These are phyloP conservation scores for Lingula anatina DNA, from an alignment of 2,888 invertebrate genomes.

Conservation along the genomic window DNA sequence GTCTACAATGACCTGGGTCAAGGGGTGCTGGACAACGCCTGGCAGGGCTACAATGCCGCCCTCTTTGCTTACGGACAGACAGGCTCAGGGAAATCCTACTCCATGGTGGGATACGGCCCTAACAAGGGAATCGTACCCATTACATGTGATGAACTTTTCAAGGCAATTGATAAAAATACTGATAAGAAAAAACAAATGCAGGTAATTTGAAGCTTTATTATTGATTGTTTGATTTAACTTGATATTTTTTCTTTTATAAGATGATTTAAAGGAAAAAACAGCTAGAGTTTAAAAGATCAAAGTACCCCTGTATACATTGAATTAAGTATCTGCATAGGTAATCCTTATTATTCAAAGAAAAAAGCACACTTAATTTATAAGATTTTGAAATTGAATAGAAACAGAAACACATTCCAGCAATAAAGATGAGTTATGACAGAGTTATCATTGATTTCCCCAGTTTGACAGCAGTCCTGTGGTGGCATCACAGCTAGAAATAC, in stretches of 20 bases:
- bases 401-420: no score
- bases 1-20: slow-evolving; percentile 35
- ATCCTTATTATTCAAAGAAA: no score
- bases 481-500: no score
- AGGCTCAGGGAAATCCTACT: slow-evolving; percentile 42
- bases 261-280: neutral
- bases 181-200: slow-evolving; percentile 25
- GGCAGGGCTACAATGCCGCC: slow-evolving; percentile 44
- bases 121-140: slow-evolving; percentile 41
- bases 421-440: no score
- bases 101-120: slow-evolving; percentile 39
- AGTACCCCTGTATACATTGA: no score
- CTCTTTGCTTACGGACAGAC: slow-evolving; percentile 46
- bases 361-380: no score
- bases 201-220: slow-evolving; percentile 22
- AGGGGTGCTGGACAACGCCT: slow-evolving; percentile 39
- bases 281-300: no score
- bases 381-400: no score
- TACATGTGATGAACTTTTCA: slow-evolving; percentile 33
- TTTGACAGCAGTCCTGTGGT: no score
- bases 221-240: no score
- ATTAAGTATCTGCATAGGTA: no score
- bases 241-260: neutral
- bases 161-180: slow-evolving; percentile 23
- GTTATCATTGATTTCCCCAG: no score